phyloP scores from a whole-genome alignment of 2,797 vertebrate species.

The Leuciscus waleckii region DNA sequence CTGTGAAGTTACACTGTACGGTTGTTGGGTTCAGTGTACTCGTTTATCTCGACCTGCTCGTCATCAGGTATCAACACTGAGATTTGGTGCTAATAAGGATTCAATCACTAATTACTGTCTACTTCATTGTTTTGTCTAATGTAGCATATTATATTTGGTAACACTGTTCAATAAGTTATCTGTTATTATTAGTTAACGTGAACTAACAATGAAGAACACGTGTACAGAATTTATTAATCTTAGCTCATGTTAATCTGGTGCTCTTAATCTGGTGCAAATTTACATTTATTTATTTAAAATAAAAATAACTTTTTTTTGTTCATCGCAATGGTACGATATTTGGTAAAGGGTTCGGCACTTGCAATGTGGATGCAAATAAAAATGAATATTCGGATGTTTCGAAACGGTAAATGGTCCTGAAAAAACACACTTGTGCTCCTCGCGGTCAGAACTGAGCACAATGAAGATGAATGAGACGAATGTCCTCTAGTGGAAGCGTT shows the following conservation, averaged over 20 bases:
- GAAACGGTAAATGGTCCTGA: too few relatives aligned
- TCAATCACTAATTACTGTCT: conserved; percentile 1
- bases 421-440: too few relatives aligned
- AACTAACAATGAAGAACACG: not conserved
- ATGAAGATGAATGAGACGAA: fast-evolving
- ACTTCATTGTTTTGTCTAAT: conserved; percentile 1
- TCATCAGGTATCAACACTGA: conserved; percentile 16
- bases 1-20: not conserved
- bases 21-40: not conserved
- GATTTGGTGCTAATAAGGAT: conserved; percentile 3
- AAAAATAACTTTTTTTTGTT: too few relatives aligned
- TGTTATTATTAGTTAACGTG: not conserved
- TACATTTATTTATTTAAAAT: too few relatives aligned
- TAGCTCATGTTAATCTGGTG: not conserved
- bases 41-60: not conserved
- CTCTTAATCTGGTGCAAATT: not conserved
- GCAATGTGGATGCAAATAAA: not conserved
- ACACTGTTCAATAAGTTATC: not conserved
- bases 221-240: not conserved
- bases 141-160: not conserved
- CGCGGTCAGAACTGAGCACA: not conserved
- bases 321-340: not conserved
- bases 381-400: too few relatives aligned
- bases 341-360: not conserved
- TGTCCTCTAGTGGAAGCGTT: not conserved